Evolutionary conservation across 2,888 invertebrate genomes (phyloP), one percentile per base, ranked within the genome.

Genomic region (Mythimna vitellina): DNA sequence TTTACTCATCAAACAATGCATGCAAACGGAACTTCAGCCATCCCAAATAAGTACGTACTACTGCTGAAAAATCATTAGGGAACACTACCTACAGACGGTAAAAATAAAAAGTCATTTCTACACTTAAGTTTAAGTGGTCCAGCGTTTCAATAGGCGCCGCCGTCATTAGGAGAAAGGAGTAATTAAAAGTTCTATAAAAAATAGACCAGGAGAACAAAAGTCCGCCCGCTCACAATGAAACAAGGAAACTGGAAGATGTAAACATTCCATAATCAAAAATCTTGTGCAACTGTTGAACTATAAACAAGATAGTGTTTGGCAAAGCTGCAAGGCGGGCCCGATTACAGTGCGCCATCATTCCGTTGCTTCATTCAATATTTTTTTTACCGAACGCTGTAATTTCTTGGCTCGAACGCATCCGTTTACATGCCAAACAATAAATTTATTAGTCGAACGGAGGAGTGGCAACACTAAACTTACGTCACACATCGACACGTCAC

Each of bases 391-490:
- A 95, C 95, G 90, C 92, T 94, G 95, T 95, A 95, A 95, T 96
- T 96, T 96, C 95, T 95, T 96, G 95, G 96, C 96, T 95, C 95
- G 92, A 95, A 96, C 95, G 94, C 95, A 94, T 95, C 95, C 95
- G 96, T 95, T 95, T 95, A 95, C 96, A 96, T 95, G 96, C 96
- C 96, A 96, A 96, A 96, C 96, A 95, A 96, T 96, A 96, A 96
- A 96, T 96, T 96, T 95, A 96, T 96, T 96, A 94, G 95, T 89
- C 92, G 89, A 92, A 92, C 92, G 95, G 94, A 94, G 96, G 96
- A 95, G 96, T 95, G 96, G 94, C 95, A 93, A 93, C 93, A 94
- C 94, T 91, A 90, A 91, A 90, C 90, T 86, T 87, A 89, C 95
- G 94, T 94, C 95, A 94, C 92, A 88, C 89, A 89, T 91, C 90